Percentiles rank a stretch among this genome's conserved stretches.
phyloP scores from a whole-genome alignment of 2,113 vertebrate species.

The Condylura cristata region DNA sequence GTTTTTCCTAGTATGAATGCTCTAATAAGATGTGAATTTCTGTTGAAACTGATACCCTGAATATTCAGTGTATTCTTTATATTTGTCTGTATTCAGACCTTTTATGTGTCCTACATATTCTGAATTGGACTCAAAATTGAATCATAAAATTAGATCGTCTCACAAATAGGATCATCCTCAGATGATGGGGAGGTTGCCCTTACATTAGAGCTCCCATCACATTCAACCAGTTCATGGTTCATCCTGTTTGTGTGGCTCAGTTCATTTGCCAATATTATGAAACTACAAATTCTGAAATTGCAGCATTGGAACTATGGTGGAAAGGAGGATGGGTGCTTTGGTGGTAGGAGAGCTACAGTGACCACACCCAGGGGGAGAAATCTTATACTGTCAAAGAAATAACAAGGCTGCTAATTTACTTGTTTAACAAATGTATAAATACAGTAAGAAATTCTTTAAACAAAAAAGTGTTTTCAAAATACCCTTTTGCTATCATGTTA shows the following conservation, averaged over 20 bases:
- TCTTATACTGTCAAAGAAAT: too few species aligned
- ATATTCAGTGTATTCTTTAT: not conserved
- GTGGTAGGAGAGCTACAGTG: too few species aligned
- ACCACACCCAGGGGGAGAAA: too few species aligned
- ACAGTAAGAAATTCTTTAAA: too few species aligned
- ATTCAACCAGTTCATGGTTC: not conserved
- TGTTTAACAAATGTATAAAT: too few species aligned
- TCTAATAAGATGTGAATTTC: not conserved
- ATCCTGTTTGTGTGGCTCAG: not conserved
- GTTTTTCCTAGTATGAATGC: not conserved
- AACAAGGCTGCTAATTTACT: too few species aligned
- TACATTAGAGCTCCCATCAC: not conserved
- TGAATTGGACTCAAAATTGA: not conserved
- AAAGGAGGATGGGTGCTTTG: too few species aligned
- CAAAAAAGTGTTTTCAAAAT: not conserved
- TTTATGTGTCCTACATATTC: not conserved
- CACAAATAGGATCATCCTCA: not conserved
- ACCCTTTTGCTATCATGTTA: not conserved
- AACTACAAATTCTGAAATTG: not conserved
- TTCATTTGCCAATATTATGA: not conserved
- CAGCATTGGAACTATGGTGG: too few species aligned
- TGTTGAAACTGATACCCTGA: not conserved
- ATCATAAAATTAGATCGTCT: not conserved
- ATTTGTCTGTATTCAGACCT: not conserved
- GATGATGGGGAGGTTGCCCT: not conserved